A percentile compares a stretch with the other conserved stretches of the same genome.
Conservation (phyloP, 2,888 invertebrate genomes). For the Himalopsyche japonica region DNA sequence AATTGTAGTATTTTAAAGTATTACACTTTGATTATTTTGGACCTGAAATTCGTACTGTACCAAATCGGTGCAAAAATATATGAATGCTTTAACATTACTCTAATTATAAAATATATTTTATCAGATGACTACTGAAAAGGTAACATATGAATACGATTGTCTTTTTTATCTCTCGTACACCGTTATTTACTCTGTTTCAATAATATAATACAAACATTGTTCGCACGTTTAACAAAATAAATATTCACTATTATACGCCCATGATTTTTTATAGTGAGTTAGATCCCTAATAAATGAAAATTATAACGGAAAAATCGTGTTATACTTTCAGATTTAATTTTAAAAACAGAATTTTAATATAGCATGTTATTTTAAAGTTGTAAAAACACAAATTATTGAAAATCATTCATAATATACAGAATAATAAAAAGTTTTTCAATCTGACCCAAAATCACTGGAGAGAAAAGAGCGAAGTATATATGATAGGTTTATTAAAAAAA, state of each 20-base stretch:
- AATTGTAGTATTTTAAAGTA: no score
- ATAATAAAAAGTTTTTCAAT: no score
- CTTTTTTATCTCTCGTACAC: not conserved
- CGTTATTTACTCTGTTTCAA: not conserved
- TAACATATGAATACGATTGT: not conserved
- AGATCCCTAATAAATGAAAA: not conserved
- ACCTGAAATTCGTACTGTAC: no score
- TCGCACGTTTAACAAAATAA: not conserved
- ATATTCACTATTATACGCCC: not conserved
- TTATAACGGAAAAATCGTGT: not conserved
- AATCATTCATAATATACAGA: not conserved
- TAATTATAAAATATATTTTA: not conserved
- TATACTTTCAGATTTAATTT: not conserved
- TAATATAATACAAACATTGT: not conserved
- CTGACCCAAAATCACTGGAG: no score
- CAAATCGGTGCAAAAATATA: no score
- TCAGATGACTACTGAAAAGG: no score
- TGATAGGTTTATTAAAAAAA: no score
- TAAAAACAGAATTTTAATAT: not conserved
- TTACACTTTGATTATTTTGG: no score
- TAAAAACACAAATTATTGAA: not conserved
- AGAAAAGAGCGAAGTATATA: no score
- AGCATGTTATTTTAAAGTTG: not conserved
- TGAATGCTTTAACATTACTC: no score
- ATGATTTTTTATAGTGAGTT: not conserved